Conservation (phyloP, 2,113 vertebrate species). For the Pachyramphus minor region DNA sequence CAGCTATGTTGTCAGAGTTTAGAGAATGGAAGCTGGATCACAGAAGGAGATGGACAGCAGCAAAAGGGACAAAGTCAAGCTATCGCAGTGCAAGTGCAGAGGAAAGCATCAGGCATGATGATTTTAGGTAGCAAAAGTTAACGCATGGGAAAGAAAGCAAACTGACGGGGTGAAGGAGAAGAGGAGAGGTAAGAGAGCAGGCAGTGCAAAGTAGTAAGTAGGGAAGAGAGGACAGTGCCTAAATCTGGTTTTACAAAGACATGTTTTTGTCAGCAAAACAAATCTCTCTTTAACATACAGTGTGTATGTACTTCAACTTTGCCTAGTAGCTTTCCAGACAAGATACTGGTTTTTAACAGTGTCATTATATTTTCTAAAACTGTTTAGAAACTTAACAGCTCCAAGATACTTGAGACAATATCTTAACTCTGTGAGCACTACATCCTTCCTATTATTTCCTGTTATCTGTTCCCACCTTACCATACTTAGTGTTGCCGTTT, state of each 20-base stretch:
- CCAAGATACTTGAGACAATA: not conserved
- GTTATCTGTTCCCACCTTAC: not conserved
- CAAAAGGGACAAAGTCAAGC: not conserved
- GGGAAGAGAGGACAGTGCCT: not conserved
- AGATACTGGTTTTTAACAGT: not conserved
- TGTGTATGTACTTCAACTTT: not conserved
- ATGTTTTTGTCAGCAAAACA: not conserved
- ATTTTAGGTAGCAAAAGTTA: not conserved
- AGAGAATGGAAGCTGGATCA: not conserved
- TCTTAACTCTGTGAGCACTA: not conserved
- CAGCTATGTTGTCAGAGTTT: not conserved
- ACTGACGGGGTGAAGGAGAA: not conserved
- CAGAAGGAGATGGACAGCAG: not conserved
- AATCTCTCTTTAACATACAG: not conserved
- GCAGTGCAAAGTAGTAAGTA: not conserved
- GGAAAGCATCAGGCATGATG: not conserved
- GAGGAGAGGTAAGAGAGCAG: not conserved
- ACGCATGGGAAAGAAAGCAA: not conserved
- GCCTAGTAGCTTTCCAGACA: not conserved
- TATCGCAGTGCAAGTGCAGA: not conserved
- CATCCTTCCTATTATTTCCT: not conserved
- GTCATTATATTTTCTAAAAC: not conserved
- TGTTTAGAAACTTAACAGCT: not conserved
- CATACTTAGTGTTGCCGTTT: not conserved
- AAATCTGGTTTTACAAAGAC: not conserved